Evolutionary conservation across 2,888 invertebrate genomes (phyloP), one percentile per base, ranked within the genome.

Genomic region (Rhingia rostrata): DNA sequence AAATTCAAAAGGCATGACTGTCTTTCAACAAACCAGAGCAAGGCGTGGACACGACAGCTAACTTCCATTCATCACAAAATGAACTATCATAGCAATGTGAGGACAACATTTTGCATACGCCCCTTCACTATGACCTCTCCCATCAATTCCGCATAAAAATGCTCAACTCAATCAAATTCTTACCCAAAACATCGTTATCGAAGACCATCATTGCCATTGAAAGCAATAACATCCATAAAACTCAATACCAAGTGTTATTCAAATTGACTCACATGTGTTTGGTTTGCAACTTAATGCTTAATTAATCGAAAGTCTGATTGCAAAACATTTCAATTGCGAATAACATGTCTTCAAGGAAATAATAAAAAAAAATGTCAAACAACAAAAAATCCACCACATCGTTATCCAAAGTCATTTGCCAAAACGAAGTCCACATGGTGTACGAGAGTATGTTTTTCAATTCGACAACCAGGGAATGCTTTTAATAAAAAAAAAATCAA

Each of bases 221-320:
- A 22, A 22, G 22, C 7, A 53, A 51, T 51, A 6, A n/a, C 3
- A 4, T n/a, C 54, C 9, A 56, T 39, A 56, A 56, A 56, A 35
- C n/a, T 58, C 56, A 30, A 30, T 41, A 58, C 2, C 30, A 30
- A 53, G 9, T 39, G n/a, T 30, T 35, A 58, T 61, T 45, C 43
- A 61, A 61, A 61, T 61, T 9, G 45, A 45, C 45, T 61, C 60
- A 45, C 45, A 61, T 69, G 69, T 35, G 6, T 60, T 69, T 22
- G 22, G 47, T 70, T 49, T 41, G 60, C 58, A 70, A 33, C 58
- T 69, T 39, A 47, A 58, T 69, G 47, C 69, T 58, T 47, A 47
- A 69, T 69, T 39, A 69, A 69, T 69, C 58, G 22, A 39, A 69
- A 47, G 14, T 45, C 39, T 41, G 39, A 49, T 70, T 69, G 67